phyloP scores from a whole-genome alignment of 2,113 vertebrate species.

The Menura novaehollandiae region DNA sequence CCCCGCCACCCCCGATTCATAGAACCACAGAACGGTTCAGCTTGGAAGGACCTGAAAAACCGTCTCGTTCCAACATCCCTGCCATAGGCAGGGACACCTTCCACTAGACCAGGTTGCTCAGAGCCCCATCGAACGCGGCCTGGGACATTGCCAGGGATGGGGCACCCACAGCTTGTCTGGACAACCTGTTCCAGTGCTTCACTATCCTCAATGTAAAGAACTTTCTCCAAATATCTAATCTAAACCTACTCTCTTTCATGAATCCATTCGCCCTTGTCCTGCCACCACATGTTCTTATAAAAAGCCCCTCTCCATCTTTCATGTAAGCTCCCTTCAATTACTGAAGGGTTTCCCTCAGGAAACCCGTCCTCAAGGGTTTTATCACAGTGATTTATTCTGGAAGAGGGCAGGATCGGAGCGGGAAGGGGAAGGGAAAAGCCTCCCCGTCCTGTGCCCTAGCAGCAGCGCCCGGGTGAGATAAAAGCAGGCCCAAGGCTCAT shows the following conservation, averaged over 20 bases:
- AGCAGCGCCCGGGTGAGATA: rapidly evolving
- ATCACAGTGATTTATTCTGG: rapidly evolving
- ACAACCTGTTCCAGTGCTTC: background rate
- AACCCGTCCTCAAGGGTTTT: background rate
- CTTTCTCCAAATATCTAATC: background rate
- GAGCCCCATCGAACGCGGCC: background rate
- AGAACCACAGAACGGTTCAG: rapidly evolving
- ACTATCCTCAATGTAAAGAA: background rate
- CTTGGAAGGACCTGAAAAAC: background rate
- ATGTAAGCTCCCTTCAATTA: background rate
- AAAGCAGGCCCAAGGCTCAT: background rate
- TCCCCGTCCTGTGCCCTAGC: rapidly evolving
- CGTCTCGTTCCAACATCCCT: background rate
- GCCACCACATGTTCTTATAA: background rate
- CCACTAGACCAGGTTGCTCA: background rate
- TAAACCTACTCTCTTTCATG: background rate
- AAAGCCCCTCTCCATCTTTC: background rate
- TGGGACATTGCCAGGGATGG: background rate
- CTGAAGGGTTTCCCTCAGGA: too few species aligned
- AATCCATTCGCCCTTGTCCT: background rate
- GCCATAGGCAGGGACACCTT: background rate
- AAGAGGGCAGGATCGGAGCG: rapidly evolving
- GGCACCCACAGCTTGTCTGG: background rate
- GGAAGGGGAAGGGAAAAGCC: background rate
- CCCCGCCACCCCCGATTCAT: rapidly evolving